A percentile compares a stretch with the other conserved stretches of the same genome.
phyloP scores from a whole-genome alignment of 2,888 invertebrate species.

The Theodoxus fluviatilis region DNA sequence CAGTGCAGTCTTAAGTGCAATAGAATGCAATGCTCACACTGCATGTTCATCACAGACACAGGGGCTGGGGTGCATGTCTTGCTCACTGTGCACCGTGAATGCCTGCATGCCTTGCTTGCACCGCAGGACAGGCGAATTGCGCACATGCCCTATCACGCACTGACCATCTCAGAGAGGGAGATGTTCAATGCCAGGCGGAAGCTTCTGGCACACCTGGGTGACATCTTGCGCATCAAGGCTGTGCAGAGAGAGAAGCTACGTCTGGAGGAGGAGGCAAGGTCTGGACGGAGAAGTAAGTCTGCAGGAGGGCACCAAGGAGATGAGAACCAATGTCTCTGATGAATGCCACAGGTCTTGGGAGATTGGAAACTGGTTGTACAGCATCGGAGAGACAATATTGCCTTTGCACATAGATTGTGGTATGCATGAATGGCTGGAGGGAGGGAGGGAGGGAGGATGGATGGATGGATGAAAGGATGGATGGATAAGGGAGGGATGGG shows the following conservation, averaged over 20 bases:
- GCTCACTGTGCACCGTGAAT: not conserved
- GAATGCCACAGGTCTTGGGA: too few species aligned
- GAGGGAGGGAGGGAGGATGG: not conserved
- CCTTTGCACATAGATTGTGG: not conserved
- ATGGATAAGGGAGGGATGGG: too few species aligned
- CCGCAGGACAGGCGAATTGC: slow-evolving; percentile 62
- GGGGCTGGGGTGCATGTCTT: not conserved
- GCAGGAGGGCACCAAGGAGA: too few species aligned
- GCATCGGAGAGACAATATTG: not conserved
- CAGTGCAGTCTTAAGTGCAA: too few species aligned
- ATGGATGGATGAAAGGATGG: not conserved
- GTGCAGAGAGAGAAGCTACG: slow-evolving; percentile 58
- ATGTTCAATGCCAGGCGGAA: slow-evolving; percentile 61
- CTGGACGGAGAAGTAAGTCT: slow-evolving; percentile 54
- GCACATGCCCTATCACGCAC: slow-evolving; percentile 65
- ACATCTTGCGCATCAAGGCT: slow-evolving; percentile 56
- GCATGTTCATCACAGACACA: too few species aligned
- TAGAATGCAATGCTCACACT: too few species aligned
- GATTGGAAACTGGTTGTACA: too few species aligned
- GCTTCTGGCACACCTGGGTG: slow-evolving; percentile 58
- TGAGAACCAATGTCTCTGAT: too few species aligned
- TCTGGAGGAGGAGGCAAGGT: slow-evolving; percentile 51
- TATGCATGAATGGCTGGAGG: not conserved
- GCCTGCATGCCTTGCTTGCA: not conserved
- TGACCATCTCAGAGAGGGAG: slow-evolving; percentile 63